phyloP scores from a whole-genome alignment of 2,113 vertebrate genomes.

The Myrmecobius fasciatus region DNA sequence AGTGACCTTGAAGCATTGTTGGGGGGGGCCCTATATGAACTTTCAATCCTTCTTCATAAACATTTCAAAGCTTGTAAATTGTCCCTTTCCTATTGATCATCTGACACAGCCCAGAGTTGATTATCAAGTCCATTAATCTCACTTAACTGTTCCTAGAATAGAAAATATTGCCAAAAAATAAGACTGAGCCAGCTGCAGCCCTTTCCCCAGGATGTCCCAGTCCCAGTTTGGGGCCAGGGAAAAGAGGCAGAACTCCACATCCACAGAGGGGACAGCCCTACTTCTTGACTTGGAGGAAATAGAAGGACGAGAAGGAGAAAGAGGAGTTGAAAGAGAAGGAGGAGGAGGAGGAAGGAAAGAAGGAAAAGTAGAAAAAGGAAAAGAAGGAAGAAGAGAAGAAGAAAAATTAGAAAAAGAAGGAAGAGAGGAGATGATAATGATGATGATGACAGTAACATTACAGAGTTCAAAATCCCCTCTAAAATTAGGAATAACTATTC shows the following conservation, averaged over 20 bases:
- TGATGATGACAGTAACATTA: neutral
- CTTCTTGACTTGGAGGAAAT: neutral
- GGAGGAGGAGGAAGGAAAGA: too few relatives aligned
- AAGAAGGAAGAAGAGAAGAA: too few relatives aligned
- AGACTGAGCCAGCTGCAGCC: neutral
- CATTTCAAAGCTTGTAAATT: neutral
- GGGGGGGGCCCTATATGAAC: neutral
- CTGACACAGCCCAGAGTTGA: neutral
- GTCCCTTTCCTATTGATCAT: neutral
- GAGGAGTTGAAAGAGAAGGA: too few relatives aligned
- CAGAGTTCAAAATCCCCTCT: neutral
- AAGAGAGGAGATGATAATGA: neutral
- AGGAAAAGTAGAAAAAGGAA: too few relatives aligned
- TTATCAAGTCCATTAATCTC: conserved; percentile 6
- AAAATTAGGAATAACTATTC: neutral
- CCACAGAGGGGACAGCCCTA: neutral
- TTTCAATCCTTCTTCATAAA: neutral
- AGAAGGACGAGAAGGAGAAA: too few relatives aligned
- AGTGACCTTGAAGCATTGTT: neutral
- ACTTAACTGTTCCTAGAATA: neutral
- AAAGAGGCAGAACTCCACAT: neutral
- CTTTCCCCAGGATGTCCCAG: neutral
- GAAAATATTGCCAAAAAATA: neutral
- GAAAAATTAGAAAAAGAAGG: too few relatives aligned
- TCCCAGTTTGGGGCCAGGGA: neutral